phyloP scores from a whole-genome alignment of 2,888 invertebrate species.

The Brachyptera putata region DNA sequence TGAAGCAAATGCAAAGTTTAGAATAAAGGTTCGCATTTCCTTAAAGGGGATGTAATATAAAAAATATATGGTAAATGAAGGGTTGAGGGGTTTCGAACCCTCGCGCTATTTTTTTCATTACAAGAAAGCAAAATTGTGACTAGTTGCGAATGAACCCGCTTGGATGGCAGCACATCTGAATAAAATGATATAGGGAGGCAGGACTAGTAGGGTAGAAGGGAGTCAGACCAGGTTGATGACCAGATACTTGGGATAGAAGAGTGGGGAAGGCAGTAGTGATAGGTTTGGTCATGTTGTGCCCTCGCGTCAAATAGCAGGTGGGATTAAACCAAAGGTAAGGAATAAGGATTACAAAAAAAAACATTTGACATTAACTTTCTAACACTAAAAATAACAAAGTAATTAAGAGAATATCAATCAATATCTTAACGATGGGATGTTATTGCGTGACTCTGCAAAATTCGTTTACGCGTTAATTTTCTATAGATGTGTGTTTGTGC shows the following conservation, averaged over 20 bases:
- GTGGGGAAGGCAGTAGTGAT: slow-evolving; percentile 33
- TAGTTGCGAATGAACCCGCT: slow-evolving; percentile 21
- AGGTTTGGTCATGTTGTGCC: slow-evolving; percentile 8
- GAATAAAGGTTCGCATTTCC: no score
- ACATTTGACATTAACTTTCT: neutral
- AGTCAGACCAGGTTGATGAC: slow-evolving; percentile 31
- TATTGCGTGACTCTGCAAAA: neutral
- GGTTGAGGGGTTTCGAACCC: neutral
- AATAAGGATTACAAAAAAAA: no score
- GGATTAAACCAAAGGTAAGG: no score
- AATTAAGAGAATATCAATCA: neutral
- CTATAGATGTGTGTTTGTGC: slow-evolving; percentile 13
- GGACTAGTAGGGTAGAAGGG: slow-evolving; percentile 4
- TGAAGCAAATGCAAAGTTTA: no score
- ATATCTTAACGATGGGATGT: neutral
- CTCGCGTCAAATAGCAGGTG: slow-evolving; percentile 22
- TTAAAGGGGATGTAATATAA: no score
- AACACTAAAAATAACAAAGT: neutral
- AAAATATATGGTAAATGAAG: no score
- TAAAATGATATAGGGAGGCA: slow-evolving; percentile 9
- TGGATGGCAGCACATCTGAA: slow-evolving; percentile 8
- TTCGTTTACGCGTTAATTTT: neutral
- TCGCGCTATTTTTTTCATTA: neutral
- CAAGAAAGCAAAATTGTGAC: neutral
- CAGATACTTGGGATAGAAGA: slow-evolving; percentile 31